phyloP scores from a whole-genome alignment of 1,140 invertebrate genomes.

The Epicauta chinensis region DNA sequence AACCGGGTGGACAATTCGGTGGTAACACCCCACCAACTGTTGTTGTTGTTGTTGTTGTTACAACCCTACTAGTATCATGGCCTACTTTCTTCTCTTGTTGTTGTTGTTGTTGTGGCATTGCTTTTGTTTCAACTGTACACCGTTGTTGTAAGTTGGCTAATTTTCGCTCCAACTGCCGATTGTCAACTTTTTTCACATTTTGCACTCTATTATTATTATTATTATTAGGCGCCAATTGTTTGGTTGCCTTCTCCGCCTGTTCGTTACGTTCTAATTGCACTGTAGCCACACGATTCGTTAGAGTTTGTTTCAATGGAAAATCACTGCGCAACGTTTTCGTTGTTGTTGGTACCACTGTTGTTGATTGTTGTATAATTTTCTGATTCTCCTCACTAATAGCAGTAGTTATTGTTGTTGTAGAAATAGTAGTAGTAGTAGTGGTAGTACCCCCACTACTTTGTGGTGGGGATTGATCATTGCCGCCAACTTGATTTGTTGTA shows the following conservation, averaged over 20 bases:
- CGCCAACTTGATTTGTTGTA: background rate
- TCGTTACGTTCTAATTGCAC: slow-evolving; percentile 23
- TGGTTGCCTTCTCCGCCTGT: slow-evolving; percentile 18
- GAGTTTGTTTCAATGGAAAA: slow-evolving; percentile 18
- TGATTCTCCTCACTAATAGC: background rate
- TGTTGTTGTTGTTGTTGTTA: slow-evolving; percentile 4
- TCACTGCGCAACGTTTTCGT: slow-evolving; percentile 21
- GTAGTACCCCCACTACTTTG: too few species aligned
- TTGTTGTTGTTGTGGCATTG: background rate
- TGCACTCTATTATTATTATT: too few species aligned
- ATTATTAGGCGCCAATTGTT: too few species aligned
- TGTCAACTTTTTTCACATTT: background rate
- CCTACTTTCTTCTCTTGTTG: slow-evolving; percentile 12
- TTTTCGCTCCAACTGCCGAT: slow-evolving; percentile 31
- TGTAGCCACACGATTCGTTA: slow-evolving; percentile 17
- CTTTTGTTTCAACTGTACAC: slow-evolving; percentile 30
- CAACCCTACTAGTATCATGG: slow-evolving; percentile 26
- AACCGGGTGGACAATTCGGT: slow-evolving; percentile 35
- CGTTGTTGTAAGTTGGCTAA: slow-evolving; percentile 34
- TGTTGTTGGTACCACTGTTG: background rate
- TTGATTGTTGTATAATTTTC: background rate
- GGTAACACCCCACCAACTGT: background rate
- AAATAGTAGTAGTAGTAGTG: too few species aligned
- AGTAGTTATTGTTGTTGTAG: background rate
- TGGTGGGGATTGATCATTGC: background rate